These are phyloP conservation scores for Thunnus thynnus DNA, from an alignment of 2,113 vertebrate species.

Conservation along the genomic window DNA sequence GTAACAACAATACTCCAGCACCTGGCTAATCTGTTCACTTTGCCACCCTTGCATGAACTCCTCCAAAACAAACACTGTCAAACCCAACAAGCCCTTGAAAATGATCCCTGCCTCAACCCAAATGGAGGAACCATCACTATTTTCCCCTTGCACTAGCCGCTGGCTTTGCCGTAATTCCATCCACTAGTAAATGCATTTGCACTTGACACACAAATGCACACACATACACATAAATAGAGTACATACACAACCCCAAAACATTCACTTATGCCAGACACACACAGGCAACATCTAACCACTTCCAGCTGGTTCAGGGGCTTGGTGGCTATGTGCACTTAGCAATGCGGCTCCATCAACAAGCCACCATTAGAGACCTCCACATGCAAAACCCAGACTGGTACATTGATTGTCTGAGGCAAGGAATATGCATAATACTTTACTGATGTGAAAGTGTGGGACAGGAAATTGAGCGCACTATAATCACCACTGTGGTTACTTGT, in stretches of 20 bases:
- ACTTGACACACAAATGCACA: conserved; percentile 46
- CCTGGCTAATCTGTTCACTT: conserved; percentile 61
- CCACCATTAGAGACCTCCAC: conserved; percentile 74
- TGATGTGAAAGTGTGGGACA: conserved; percentile 40
- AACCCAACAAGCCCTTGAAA: conserved; percentile 72
- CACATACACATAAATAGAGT: background rate
- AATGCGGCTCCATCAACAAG: conserved; percentile 68
- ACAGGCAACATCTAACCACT: conserved; percentile 37
- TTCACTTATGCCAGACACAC: conserved; percentile 48
- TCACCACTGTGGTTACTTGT: conserved; percentile 42
- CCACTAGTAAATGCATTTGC: conserved; percentile 70
- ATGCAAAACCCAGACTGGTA: conserved; percentile 61
- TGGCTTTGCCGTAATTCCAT: conserved; percentile 70
- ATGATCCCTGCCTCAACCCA: conserved; percentile 62
- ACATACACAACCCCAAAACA: conserved; percentile 43
- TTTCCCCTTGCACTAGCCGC: conserved; percentile 43
- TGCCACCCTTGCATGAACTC: conserved; percentile 53
- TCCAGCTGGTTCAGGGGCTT: conserved; percentile 46
- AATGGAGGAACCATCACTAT: conserved; percentile 56
- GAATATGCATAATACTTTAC: conserved; percentile 46
- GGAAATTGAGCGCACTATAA: conserved; percentile 40
- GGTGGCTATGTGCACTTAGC: conserved; percentile 75
- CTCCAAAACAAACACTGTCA: conserved; percentile 71
- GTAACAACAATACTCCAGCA: conserved; percentile 38
- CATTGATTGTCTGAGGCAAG: conserved; percentile 58